Evolutionary conservation across 2,888 invertebrate species (phyloP).

Genomic region (Achlya flavicornis): DNA sequence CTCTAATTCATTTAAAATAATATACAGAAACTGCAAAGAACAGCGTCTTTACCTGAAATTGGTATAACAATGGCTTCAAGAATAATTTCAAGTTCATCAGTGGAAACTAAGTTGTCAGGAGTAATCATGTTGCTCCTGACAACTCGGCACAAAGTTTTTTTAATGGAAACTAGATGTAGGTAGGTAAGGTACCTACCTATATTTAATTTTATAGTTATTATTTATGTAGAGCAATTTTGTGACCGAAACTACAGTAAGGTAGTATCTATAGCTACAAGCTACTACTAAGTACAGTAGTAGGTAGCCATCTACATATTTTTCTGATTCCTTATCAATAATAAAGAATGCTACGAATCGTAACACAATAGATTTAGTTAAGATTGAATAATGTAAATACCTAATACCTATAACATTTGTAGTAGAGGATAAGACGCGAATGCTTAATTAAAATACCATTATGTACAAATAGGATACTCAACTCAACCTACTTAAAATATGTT

Average conservation of each 20-base stretch:
- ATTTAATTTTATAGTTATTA: not conserved
- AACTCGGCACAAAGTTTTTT: no score
- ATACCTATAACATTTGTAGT: not conserved
- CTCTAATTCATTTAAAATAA: not conserved
- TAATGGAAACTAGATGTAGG: not conserved
- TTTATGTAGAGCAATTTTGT: slow-evolving; percentile 19
- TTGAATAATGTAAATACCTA: slow-evolving; percentile 36
- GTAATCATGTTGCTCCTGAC: no score
- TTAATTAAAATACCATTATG: not conserved
- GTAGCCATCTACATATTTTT: slow-evolving; percentile 23
- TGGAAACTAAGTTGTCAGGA: not conserved
- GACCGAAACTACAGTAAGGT: slow-evolving; percentile 19
- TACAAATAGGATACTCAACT: not conserved
- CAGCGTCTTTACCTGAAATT: not conserved
- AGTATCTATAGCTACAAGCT: slow-evolving; percentile 16
- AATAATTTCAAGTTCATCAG: not conserved
- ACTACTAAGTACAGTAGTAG: slow-evolving; percentile 16
- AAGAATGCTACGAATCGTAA: slow-evolving; percentile 43
- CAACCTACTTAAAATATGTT: slow-evolving; percentile 14
- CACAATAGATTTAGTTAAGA: slow-evolving; percentile 35
- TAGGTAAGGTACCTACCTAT: no score
- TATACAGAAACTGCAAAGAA: not conserved
- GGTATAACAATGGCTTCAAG: not conserved
- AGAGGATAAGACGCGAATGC: not conserved
- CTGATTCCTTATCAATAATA: slow-evolving; percentile 34